Evolutionary conservation across 2,797 vertebrate genomes (phyloP).

Genomic region (Selene dorsalis): DNA sequence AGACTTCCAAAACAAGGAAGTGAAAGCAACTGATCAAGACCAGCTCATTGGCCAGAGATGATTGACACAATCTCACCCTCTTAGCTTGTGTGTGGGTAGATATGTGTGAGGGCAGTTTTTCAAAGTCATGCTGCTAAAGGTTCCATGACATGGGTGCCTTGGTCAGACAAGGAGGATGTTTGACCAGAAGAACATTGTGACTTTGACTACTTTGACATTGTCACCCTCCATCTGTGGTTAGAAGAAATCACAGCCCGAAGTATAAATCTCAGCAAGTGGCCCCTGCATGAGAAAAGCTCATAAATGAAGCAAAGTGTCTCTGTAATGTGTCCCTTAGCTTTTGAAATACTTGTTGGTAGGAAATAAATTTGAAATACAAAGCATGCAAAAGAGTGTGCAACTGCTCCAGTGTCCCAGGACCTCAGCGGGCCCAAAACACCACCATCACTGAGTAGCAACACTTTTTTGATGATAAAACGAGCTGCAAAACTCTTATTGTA

Average conservation of each 20-base stretch:
- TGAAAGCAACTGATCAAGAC: slow-evolving; percentile 39
- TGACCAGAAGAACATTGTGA: background rate
- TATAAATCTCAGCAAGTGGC: background rate
- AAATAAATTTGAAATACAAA: too few species aligned
- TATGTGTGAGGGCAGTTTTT: background rate
- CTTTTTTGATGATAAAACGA: too few species aligned
- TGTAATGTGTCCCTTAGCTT: too few species aligned
- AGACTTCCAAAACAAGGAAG: slow-evolving; percentile 60
- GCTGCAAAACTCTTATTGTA: too few species aligned
- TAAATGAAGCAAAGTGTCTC: too few species aligned
- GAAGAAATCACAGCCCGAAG: background rate
- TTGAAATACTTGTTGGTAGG: too few species aligned
- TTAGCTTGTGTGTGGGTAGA: slow-evolving; percentile 23
- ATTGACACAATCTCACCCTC: slow-evolving; percentile 3
- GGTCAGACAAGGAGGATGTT: background rate
- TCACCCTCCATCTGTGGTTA: background rate
- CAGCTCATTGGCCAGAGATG: slow-evolving; percentile 57
- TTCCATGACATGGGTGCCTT: slow-evolving; percentile 13
- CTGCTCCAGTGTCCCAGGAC: too few species aligned
- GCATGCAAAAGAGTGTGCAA: too few species aligned
- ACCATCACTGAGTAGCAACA: too few species aligned
- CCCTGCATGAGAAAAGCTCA: background rate
- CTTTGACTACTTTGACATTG: too few species aligned
- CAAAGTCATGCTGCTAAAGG: slow-evolving; percentile 40
- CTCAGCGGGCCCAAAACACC: too few species aligned